Evolutionary conservation across 2,888 invertebrate genomes (phyloP).

Genomic region (Hydrotaea cyrtoneurina): DNA sequence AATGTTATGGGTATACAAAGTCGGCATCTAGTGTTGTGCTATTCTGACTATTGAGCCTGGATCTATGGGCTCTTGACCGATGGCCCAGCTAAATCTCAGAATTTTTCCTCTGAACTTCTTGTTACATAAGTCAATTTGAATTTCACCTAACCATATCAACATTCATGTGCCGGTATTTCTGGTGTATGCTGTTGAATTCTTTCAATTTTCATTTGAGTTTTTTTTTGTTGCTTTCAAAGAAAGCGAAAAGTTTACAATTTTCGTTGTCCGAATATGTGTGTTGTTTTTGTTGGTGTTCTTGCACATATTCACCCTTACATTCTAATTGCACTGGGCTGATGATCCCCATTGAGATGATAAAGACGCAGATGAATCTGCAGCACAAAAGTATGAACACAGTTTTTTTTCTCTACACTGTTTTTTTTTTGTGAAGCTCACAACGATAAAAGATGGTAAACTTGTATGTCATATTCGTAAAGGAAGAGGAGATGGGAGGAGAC

Average conservation of each 20-base stretch:
- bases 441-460: background rate
- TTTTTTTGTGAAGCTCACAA: background rate
- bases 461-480: constrained; percentile 7
- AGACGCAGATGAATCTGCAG: background rate
- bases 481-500: background rate
- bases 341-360: constrained; percentile 63
- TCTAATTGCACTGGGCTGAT: constrained; percentile 62
- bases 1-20: too few relatives aligned
- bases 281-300: background rate
- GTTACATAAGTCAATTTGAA: background rate
- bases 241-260: constrained; percentile 4
- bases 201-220: background rate
- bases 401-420: background rate
- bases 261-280: background rate
- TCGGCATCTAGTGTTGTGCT: too few relatives aligned
- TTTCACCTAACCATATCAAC: background rate
- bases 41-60: too few relatives aligned
- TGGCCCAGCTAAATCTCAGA: too few relatives aligned
- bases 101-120: too few relatives aligned
- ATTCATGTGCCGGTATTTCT: background rate
- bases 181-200: background rate
- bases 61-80: too few relatives aligned
- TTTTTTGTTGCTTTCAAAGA: constrained; percentile 35
- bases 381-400: background rate
- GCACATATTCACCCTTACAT: constrained; percentile 36